Conservation (phyloP, 2,797 vertebrate species). For the Rhadinocentrus ornatus region DNA sequence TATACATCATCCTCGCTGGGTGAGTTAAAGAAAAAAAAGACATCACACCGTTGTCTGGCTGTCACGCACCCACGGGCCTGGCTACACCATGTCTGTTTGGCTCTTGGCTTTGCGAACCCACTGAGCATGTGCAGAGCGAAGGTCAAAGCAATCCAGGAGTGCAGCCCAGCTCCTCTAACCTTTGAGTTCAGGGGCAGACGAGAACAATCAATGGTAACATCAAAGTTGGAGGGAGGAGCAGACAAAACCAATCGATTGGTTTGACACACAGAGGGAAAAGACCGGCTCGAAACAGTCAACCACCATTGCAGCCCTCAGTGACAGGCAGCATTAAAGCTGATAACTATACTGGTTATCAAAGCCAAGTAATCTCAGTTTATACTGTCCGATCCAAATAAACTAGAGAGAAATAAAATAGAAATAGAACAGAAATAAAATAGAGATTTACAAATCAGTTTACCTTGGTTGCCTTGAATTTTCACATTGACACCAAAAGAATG, state of each 20-base stretch:
- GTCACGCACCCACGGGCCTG: constrained; percentile 78
- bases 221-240: constrained; percentile 79
- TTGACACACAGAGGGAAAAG: constrained; percentile 71
- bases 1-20: constrained; percentile 81
- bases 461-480: constrained; percentile 26
- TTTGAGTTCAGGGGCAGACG: constrained; percentile 81
- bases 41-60: constrained; percentile 78
- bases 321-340: constrained; percentile 33
- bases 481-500: constrained; percentile 53
- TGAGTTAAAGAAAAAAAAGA: constrained; percentile 69
- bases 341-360: constrained; percentile 17
- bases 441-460: not conserved
- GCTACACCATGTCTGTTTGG: constrained; percentile 70
- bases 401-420: too few species aligned
- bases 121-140: constrained; percentile 80
- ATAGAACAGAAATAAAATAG: too few species aligned
- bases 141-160: constrained; percentile 82
- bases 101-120: constrained; percentile 68
- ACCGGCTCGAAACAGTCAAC: constrained; percentile 54
- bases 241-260: constrained; percentile 77
- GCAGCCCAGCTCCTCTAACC: constrained; percentile 77
- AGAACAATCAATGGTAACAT: constrained; percentile 80
- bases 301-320: constrained; percentile 43
- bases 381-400: constrained; percentile 1
- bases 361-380: constrained; percentile 10